A percentile compares a stretch with the other conserved stretches of the same genome.
Conservation (phyloP, 2,888 invertebrate genomes). For the Elysia crispata region DNA sequence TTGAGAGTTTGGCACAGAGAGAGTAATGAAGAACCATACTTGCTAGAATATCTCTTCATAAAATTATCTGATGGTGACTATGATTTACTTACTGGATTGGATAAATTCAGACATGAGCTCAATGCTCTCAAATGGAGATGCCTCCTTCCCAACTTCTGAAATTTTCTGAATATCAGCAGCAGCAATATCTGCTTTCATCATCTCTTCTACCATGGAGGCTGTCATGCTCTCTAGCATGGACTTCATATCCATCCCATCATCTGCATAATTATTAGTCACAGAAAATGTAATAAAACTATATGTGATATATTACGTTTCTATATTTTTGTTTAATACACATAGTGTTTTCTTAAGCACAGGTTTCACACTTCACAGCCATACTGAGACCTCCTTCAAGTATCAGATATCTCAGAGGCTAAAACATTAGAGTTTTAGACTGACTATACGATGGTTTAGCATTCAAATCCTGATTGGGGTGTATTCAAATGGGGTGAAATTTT, state of each 20-base stretch:
- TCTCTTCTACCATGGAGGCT: constrained; percentile 47
- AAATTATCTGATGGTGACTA: not conserved
- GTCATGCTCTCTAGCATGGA: constrained; percentile 49
- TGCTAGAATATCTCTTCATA: not conserved
- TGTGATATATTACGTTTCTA: not conserved
- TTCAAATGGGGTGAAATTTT: too few relatives aligned
- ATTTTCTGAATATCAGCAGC: constrained; percentile 44
- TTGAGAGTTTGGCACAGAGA: not conserved
- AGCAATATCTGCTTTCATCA: constrained; percentile 44
- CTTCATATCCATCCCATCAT: constrained; percentile 47
- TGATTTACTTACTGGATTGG: constrained; percentile 36
- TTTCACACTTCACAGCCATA: too few relatives aligned
- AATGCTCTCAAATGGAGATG: constrained; percentile 47
- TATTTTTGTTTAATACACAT: too few relatives aligned
- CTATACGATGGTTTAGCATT: too few relatives aligned
- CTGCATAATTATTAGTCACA: too few relatives aligned
- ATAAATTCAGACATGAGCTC: constrained; percentile 49
- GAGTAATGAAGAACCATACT: not conserved
- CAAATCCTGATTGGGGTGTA: too few relatives aligned
- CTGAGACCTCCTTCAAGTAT: too few relatives aligned
- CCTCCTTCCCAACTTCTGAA: constrained; percentile 46
- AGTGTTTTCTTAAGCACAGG: too few relatives aligned
- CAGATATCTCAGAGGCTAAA: too few relatives aligned
- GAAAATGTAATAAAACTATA: constrained; percentile 9
- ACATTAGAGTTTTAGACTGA: too few relatives aligned